phyloP scores from a whole-genome alignment of 2,888 invertebrate genomes.

The Dicranocentrus wangi region DNA sequence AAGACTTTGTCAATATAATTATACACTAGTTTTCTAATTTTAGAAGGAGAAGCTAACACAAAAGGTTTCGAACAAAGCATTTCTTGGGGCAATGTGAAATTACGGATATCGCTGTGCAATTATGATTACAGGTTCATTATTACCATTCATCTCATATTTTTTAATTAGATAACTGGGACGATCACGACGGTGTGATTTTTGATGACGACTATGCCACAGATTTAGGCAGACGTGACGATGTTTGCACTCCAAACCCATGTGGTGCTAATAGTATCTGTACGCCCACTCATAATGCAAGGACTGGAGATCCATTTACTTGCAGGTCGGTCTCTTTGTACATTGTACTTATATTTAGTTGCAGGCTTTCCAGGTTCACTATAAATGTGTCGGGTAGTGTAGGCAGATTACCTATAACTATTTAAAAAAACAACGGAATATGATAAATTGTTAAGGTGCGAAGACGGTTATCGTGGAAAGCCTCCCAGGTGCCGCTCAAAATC shows the following conservation, averaged over 20 bases:
- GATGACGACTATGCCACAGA: constrained; percentile 34
- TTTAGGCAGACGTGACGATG: constrained; percentile 49
- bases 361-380: too few relatives aligned
- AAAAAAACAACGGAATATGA: too few relatives aligned
- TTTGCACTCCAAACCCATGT: constrained; percentile 56
- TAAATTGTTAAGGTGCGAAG: constrained; percentile 45
- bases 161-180: constrained; percentile 42
- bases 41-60: too few relatives aligned
- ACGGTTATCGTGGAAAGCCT: constrained; percentile 48
- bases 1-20: neutral
- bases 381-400: too few relatives aligned
- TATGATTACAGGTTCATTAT: too few relatives aligned
- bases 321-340: constrained; percentile 7
- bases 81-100: too few relatives aligned
- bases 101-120: too few relatives aligned
- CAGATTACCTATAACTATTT: too few relatives aligned
- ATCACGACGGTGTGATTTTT: constrained; percentile 34
- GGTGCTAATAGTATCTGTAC: constrained; percentile 51
- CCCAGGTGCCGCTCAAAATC: constrained; percentile 49
- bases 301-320: constrained; percentile 50
- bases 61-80: too few relatives aligned
- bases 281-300: constrained; percentile 18
- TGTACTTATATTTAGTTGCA: too few relatives aligned
- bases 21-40: neutral
- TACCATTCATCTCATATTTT: too few relatives aligned